Evolutionary conservation across 2,888 invertebrate species (phyloP).

Genomic region (Agrotis clavis): DNA sequence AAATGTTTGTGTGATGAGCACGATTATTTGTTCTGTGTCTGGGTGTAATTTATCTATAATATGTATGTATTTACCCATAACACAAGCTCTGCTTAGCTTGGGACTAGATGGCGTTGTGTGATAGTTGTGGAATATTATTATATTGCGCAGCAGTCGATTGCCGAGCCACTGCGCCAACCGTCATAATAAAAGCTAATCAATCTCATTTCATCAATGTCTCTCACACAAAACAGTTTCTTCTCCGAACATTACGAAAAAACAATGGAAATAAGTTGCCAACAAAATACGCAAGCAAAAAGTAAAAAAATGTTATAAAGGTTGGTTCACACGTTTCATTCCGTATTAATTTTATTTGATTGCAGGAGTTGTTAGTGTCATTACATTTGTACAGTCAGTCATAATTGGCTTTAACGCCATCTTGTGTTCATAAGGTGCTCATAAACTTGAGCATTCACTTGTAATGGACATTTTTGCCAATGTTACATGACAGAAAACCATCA

Average conservation of each 20-base stretch:
- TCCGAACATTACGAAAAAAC: constrained; percentile 1
- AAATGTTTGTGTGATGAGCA: too few species aligned
- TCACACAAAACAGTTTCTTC: constrained; percentile 34
- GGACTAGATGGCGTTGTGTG: too few species aligned
- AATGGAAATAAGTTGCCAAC: constrained; percentile 16
- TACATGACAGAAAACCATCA: too few species aligned
- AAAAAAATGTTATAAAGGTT: constrained; percentile 4
- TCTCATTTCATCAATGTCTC: not conserved
- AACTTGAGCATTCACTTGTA: not conserved
- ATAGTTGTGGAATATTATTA: too few species aligned
- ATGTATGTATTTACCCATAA: too few species aligned
- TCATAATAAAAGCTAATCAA: constrained; percentile 12
- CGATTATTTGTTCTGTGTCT: too few species aligned
- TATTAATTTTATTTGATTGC: not conserved
- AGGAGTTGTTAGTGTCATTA: not conserved
- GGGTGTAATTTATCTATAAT: too few species aligned
- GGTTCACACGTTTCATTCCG: not conserved
- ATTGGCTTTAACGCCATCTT: constrained; percentile 1
- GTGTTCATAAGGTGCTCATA: not conserved
- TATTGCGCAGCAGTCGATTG: too few species aligned
- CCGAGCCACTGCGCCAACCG: too few species aligned
- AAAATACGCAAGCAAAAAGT: constrained; percentile 15
- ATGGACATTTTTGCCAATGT: too few species aligned
- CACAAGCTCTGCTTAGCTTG: too few species aligned
- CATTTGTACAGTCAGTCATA: not conserved